Evolutionary conservation across 2,888 invertebrate genomes (phyloP).

Genomic region (Nymphalis c-album): DNA sequence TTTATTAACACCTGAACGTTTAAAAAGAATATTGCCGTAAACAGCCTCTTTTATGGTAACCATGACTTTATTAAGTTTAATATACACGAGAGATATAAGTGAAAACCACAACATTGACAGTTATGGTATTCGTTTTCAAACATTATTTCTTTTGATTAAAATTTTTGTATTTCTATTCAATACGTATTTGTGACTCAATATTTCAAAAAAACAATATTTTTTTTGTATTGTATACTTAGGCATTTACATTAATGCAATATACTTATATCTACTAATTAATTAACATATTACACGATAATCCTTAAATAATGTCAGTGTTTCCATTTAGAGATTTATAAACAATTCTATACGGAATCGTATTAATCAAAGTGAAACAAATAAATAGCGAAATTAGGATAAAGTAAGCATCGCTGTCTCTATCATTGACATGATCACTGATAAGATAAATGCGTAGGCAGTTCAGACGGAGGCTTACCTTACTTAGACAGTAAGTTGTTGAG

Average conservation of each 20-base stretch:
- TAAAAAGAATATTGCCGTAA: slow-evolving; percentile 61
- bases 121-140: slow-evolving; percentile 41
- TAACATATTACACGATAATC: not conserved
- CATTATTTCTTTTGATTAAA: not conserved
- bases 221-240: not conserved
- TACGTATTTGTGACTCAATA: too few species aligned
- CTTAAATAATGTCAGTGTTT: too few species aligned
- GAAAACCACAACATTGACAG: slow-evolving; percentile 39
- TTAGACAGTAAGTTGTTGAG: slow-evolving; percentile 60
- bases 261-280: not conserved
- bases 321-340: not conserved
- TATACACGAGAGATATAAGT: slow-evolving; percentile 27
- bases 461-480: slow-evolving; percentile 51
- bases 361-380: slow-evolving; percentile 7
- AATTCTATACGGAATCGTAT: not conserved
- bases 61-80: slow-evolving; percentile 63
- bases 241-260: too few species aligned
- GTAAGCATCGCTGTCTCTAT: slow-evolving; percentile 12
- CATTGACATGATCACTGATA: slow-evolving; percentile 20
- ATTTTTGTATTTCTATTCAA: too few species aligned
- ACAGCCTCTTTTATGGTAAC: slow-evolving; percentile 60
- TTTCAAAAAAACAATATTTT: too few species aligned
- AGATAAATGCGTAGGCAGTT: slow-evolving; percentile 17
- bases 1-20: slow-evolving; percentile 56
- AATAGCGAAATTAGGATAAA: slow-evolving; percentile 8